Evolutionary conservation across 1,140 invertebrate genomes (phyloP).

Genomic region (Drosophila prosaltans): DNA sequence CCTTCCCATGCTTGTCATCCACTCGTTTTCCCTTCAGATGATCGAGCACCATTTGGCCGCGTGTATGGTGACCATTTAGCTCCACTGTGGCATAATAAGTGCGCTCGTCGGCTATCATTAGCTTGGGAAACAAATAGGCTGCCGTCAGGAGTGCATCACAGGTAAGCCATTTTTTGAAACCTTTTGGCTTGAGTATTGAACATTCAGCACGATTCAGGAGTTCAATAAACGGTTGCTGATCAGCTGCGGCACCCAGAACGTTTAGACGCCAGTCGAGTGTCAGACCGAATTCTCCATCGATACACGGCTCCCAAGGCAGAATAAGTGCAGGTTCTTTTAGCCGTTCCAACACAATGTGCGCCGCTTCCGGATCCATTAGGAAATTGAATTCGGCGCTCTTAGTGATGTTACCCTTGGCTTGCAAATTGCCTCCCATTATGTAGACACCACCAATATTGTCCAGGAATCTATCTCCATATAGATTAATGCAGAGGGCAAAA

Average conservation of each 20-base stretch:
- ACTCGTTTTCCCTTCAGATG: slow-evolving; percentile 37
- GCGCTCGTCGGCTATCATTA: slow-evolving; percentile 59
- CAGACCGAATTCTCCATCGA: slow-evolving; percentile 75
- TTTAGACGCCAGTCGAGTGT: slow-evolving; percentile 84
- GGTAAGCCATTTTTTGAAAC: slow-evolving; percentile 80
- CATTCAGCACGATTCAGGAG: slow-evolving; percentile 85
- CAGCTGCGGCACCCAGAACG: slow-evolving; percentile 37
- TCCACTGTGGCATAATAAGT: slow-evolving; percentile 81
- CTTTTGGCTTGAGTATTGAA: slow-evolving; percentile 58
- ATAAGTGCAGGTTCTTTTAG: slow-evolving; percentile 84
- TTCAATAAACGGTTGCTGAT: slow-evolving; percentile 80
- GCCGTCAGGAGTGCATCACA: slow-evolving; percentile 85
- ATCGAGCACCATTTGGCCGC: slow-evolving; percentile 68
- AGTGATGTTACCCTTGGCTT: slow-evolving; percentile 87
- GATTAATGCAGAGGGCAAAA: slow-evolving; percentile 87
- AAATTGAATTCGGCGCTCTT: slow-evolving; percentile 91
- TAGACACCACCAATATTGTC: slow-evolving; percentile 86
- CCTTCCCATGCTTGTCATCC: slow-evolving; percentile 43
- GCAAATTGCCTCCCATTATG: slow-evolving; percentile 90
- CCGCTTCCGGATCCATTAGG: slow-evolving; percentile 90
- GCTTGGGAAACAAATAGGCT: slow-evolving; percentile 83
- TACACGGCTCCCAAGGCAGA: slow-evolving; percentile 87
- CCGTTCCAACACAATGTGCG: slow-evolving; percentile 86
- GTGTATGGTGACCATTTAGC: slow-evolving; percentile 50
- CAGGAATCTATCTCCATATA: slow-evolving; percentile 87